These are phyloP conservation scores for Pseudachorutes palmiensis DNA, from an alignment of 1,140 invertebrate genomes.

Conservation along the genomic window DNA sequence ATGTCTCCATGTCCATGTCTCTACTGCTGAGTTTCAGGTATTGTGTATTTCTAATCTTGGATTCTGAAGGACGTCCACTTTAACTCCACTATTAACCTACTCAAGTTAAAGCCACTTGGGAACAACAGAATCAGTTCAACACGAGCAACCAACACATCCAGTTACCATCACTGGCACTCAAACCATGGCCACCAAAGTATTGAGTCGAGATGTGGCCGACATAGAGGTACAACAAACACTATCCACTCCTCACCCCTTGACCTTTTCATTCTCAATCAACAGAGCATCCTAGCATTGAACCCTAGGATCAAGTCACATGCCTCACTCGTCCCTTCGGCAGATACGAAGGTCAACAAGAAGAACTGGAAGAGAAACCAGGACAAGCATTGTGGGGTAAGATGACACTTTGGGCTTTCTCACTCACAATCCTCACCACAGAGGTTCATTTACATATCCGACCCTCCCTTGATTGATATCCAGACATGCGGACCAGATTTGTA, in stretches of 20 bases:
- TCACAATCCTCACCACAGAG: neutral
- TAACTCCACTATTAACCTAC: too few species aligned
- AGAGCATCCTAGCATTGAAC: constrained; percentile 81
- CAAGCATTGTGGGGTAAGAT: constrained; percentile 71
- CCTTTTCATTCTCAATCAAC: neutral
- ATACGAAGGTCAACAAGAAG: constrained; percentile 79
- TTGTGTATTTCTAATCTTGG: too few species aligned
- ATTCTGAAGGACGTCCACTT: too few species aligned
- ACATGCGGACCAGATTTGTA: constrained; percentile 44
- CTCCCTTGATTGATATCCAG: neutral
- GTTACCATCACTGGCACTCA: too few species aligned
- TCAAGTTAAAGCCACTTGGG: too few species aligned
- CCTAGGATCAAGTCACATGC: constrained; percentile 67
- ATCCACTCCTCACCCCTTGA: neutral
- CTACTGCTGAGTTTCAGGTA: too few species aligned
- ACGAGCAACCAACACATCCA: too few species aligned
- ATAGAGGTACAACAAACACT: constrained; percentile 53
- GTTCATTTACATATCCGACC: too few species aligned
- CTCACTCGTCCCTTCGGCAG: constrained; percentile 64
- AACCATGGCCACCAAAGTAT: constrained; percentile 27
- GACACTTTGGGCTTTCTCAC: neutral
- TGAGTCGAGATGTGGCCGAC: constrained; percentile 58
- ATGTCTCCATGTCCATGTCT: too few species aligned
- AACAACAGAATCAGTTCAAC: too few species aligned
- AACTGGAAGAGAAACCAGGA: constrained; percentile 91